phyloP scores from a whole-genome alignment of 1,140 invertebrate genomes.

The Heliconius melpomene region DNA sequence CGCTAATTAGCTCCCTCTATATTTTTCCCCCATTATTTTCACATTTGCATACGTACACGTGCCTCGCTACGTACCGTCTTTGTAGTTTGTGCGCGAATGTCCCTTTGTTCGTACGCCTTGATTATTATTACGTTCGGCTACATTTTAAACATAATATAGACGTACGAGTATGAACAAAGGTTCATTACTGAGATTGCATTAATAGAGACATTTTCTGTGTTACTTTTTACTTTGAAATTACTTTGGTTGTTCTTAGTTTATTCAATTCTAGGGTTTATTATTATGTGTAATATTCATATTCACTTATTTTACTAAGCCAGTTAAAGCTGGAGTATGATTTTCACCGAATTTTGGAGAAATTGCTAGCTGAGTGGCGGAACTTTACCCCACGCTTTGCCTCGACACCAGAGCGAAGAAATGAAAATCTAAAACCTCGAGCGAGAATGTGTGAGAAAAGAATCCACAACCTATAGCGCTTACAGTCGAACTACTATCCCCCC shows the following conservation, averaged over 20 bases:
- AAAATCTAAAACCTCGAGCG: no score
- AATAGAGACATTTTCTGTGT: neutral
- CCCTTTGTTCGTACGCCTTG: conserved; percentile 39
- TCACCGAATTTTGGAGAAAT: no score
- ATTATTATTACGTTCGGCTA: conserved; percentile 44
- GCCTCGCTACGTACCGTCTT: conserved; percentile 29
- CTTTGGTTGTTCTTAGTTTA: neutral
- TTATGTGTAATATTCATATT: neutral
- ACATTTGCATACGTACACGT: conserved; percentile 38
- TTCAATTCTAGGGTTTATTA: neutral
- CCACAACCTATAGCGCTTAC: no score
- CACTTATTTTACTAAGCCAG: neutral
- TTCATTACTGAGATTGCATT: conserved; percentile 19
- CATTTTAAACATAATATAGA: conserved; percentile 30
- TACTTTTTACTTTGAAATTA: neutral
- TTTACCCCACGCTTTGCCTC: no score
- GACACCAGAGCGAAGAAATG: no score
- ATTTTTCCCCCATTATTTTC: conserved; percentile 41
- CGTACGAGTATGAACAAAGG: conserved; percentile 5
- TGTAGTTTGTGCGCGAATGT: conserved; percentile 39
- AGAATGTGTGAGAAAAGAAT: no score
- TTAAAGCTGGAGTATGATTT: no score
- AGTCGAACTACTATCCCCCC: no score
- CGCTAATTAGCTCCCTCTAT: conserved; percentile 45
- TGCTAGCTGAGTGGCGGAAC: no score